A percentile compares a stretch with the other conserved stretches of the same genome.
Conservation (phyloP, 2,888 invertebrate species). For the Arctia plantaginis region DNA sequence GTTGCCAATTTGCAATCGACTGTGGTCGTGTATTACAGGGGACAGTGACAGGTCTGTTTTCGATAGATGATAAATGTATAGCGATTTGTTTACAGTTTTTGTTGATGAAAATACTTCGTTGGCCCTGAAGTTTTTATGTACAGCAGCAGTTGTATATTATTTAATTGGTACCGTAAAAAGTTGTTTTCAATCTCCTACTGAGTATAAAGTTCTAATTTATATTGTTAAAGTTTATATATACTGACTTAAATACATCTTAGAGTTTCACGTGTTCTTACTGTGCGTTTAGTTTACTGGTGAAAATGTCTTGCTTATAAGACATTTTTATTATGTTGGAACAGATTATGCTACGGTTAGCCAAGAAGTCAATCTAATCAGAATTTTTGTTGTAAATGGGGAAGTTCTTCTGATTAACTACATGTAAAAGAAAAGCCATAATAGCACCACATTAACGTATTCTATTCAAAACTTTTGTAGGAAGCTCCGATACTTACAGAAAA, state of each 20-base stretch:
- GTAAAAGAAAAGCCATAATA: neutral
- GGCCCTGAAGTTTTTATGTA: neutral
- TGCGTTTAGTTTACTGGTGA: too few relatives aligned
- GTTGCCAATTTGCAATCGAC: slow-evolving; percentile 54
- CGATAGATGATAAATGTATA: slow-evolving; percentile 34
- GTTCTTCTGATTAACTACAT: too few relatives aligned
- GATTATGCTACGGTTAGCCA: too few relatives aligned
- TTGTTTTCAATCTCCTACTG: neutral
- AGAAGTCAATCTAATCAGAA: too few relatives aligned
- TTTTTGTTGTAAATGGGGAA: too few relatives aligned
- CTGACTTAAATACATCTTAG: too few relatives aligned
- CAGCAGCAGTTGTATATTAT: neutral
- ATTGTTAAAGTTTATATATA: neutral
- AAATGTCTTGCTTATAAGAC: too few relatives aligned
- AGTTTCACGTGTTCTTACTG: too few relatives aligned
- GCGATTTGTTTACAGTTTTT: slow-evolving; percentile 27
- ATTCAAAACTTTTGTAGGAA: neutral
- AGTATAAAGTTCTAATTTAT: neutral
- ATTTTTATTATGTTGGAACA: too few relatives aligned
- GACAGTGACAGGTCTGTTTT: slow-evolving; percentile 38
- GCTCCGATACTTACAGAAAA: neutral
- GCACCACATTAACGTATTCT: neutral
- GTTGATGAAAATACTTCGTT: neutral
- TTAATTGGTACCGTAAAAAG: neutral
- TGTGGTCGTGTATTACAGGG: slow-evolving; percentile 29